Percentiles rank a stretch among this genome's conserved stretches.
Conservation (phyloP, 1,140 invertebrate genomes). For the Muscidifurax raptorellus region DNA sequence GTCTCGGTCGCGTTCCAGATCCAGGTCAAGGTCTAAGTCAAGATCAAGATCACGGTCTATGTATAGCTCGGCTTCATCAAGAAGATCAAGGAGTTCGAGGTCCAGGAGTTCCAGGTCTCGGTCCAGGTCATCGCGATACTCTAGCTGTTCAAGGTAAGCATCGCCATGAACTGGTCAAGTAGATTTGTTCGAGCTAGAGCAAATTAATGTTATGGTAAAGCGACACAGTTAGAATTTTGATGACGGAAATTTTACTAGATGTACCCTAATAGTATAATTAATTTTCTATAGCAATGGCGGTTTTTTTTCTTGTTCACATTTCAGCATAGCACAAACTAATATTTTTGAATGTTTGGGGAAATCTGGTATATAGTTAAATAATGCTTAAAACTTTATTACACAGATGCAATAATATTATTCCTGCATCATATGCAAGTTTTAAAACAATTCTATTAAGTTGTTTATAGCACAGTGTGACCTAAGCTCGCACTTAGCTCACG, state of each 20-base stretch:
- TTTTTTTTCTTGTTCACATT: not conserved
- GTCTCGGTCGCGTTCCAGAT: slow-evolving; percentile 64
- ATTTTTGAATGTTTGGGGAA: too few species aligned
- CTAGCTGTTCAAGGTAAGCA: slow-evolving; percentile 67
- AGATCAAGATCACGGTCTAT: slow-evolving; percentile 56
- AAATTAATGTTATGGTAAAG: not conserved
- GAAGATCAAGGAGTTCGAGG: slow-evolving; percentile 40
- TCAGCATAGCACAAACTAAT: too few species aligned
- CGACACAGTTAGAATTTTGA: not conserved
- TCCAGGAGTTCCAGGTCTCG: slow-evolving; percentile 57
- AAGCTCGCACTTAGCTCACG: too few species aligned
- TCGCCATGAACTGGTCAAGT: not conserved
- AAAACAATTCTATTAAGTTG: too few species aligned
- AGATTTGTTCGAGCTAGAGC: not conserved
- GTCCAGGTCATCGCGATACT: slow-evolving; percentile 60
- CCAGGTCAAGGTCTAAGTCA: slow-evolving; percentile 57
- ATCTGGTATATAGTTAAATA: too few species aligned
- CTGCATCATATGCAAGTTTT: too few species aligned
- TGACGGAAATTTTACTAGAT: not conserved
- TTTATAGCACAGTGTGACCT: too few species aligned
- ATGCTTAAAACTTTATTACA: too few species aligned
- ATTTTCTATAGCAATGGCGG: not conserved
- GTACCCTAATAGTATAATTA: not conserved
- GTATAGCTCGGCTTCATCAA: slow-evolving; percentile 51
- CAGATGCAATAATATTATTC: too few species aligned